phyloP scores from a whole-genome alignment of 2,888 invertebrate genomes.

The Tetragonula carbonaria region DNA sequence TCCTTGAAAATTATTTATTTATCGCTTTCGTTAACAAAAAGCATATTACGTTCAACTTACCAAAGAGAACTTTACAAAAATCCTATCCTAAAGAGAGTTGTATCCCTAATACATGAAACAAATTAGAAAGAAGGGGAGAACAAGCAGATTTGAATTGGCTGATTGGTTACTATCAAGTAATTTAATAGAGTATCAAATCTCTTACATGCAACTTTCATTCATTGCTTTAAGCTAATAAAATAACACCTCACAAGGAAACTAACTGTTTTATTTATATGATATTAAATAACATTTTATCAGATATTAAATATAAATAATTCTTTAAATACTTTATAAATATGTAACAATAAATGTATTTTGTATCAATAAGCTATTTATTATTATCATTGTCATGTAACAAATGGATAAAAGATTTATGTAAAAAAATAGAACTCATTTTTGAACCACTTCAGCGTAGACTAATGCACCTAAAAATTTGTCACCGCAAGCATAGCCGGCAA shows the following conservation, averaged over 20 bases:
- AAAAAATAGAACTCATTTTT: constrained; percentile 8
- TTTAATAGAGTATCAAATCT: constrained; percentile 49
- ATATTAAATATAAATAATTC: neutral
- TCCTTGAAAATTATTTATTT: constrained; percentile 34
- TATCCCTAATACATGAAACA: constrained; percentile 40
- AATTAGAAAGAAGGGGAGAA: constrained; percentile 33
- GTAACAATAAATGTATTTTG: neutral
- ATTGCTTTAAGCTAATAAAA: constrained; percentile 5
- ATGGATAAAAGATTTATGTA: neutral
- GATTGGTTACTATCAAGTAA: constrained; percentile 62
- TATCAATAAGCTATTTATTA: neutral
- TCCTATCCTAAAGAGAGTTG: neutral
- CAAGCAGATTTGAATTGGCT: constrained; percentile 50
- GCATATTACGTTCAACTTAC: constrained; percentile 3
- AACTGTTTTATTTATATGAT: neutral
- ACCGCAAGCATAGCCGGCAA: constrained; percentile 4
- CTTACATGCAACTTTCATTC: constrained; percentile 11
- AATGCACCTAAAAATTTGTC: constrained; percentile 9
- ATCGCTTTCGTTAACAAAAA: neutral
- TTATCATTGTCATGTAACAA: neutral
- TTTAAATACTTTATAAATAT: neutral
- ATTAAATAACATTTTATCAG: neutral
- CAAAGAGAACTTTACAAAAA: neutral
- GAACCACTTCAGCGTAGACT: constrained; percentile 7
- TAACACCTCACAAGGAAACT: neutral